phyloP scores from a whole-genome alignment of 2,113 vertebrate species.

The Ia io region DNA sequence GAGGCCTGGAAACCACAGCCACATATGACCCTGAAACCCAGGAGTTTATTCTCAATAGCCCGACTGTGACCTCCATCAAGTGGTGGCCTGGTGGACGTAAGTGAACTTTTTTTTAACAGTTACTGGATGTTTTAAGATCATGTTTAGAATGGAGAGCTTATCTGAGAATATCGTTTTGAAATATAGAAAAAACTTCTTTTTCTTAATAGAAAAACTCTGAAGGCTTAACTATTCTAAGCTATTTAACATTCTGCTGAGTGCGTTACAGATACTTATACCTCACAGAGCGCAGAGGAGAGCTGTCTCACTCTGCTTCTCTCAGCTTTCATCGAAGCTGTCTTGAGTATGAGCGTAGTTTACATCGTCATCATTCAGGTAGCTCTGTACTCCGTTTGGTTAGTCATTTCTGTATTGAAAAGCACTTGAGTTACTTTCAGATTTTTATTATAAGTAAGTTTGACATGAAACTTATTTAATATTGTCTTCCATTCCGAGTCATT shows the following conservation, averaged over 20 bases:
- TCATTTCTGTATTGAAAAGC: not conserved
- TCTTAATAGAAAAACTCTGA: not conserved
- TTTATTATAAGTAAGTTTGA: not conserved
- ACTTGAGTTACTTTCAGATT: not conserved
- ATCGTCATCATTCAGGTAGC: not conserved
- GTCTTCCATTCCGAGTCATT: not conserved
- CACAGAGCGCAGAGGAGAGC: not conserved
- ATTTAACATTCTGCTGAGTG: not conserved
- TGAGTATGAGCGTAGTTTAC: not conserved
- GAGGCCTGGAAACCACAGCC: constrained; percentile 96
- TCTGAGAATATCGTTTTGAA: not conserved
- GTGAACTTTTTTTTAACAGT: constrained; percentile 68
- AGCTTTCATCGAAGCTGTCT: not conserved
- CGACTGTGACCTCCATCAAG: constrained; percentile 97
- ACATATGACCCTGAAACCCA: constrained; percentile 94
- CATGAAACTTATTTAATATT: not conserved
- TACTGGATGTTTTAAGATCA: not conserved
- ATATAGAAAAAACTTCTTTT: not conserved
- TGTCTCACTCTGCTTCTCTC: not conserved
- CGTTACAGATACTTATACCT: not conserved
- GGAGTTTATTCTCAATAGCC: constrained; percentile 96
- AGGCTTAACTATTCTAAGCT: not conserved
- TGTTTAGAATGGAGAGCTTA: not conserved
- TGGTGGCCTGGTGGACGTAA: constrained; percentile 99
- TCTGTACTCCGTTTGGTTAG: not conserved